These are phyloP conservation scores for Hemiscyllium ocellatum DNA, from an alignment of 2,113 vertebrate genomes.

Conservation along the genomic window DNA sequence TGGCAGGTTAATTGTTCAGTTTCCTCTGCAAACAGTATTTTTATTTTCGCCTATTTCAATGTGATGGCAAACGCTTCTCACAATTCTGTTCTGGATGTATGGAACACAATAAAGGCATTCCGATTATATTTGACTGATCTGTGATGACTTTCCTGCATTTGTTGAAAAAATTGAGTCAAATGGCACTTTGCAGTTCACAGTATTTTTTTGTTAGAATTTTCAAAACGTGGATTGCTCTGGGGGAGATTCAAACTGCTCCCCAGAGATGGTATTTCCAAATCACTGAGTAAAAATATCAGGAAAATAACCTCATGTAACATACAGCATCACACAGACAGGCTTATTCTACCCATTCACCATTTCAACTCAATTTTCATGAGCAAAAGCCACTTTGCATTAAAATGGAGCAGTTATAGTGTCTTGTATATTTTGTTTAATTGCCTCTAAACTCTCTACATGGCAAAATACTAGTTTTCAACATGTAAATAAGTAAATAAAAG, in stretches of 20 bases:
- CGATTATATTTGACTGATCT: background rate
- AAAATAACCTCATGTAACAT: background rate
- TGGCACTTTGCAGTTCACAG: background rate
- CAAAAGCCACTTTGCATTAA: background rate
- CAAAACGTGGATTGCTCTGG: background rate
- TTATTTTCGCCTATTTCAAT: background rate
- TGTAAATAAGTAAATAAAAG: background rate
- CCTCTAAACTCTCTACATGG: background rate
- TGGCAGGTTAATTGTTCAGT: background rate
- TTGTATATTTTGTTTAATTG: background rate
- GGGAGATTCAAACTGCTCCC: background rate
- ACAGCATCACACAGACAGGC: background rate
- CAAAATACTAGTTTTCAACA: background rate
- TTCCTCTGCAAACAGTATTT: background rate
- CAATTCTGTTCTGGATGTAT: constrained; percentile 4
- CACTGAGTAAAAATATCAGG: background rate
- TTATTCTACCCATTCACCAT: background rate
- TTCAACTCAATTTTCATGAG: background rate
- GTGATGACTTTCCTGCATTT: background rate
- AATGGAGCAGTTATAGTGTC: background rate
- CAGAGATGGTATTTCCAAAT: background rate
- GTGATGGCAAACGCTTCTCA: background rate
- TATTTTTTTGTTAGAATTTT: background rate
- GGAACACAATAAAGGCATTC: background rate
- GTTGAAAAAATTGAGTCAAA: background rate